Evolutionary conservation across 2,797 vertebrate genomes (phyloP).

Genomic region (Calcarius lapponicus): DNA sequence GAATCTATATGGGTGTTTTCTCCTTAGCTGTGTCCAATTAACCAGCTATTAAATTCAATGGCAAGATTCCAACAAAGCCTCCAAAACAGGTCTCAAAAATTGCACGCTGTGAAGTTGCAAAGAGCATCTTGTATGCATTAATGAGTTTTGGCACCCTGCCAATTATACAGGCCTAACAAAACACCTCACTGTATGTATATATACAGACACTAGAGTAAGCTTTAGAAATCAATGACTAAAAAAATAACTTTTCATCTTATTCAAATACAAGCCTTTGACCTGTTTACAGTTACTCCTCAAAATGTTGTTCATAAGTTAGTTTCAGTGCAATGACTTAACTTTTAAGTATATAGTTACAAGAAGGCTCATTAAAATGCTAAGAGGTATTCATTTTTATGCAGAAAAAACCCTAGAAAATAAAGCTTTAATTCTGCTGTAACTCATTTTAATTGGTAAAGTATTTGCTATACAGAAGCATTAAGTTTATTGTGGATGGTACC

Average conservation of each 20-base stretch:
- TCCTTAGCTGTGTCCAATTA: background rate
- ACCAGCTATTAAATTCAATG: background rate
- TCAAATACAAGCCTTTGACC: conserved; percentile 28
- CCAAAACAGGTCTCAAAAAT: background rate
- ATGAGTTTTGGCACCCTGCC: background rate
- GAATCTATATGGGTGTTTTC: background rate
- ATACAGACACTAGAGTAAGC: conserved; percentile 26
- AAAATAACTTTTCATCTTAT: conserved; percentile 52
- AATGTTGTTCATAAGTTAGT: conserved; percentile 65
- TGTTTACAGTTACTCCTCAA: conserved; percentile 58
- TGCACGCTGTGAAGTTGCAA: background rate
- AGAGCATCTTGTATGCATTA: background rate
- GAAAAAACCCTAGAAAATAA: conserved; percentile 69
- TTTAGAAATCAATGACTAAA: conserved; percentile 53
- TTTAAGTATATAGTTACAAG: conserved; percentile 69
- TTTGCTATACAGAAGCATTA: conserved; percentile 62
- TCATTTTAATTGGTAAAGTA: background rate
- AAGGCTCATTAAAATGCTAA: conserved; percentile 78
- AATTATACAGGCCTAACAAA: conserved; percentile 4
- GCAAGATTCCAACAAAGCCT: background rate
- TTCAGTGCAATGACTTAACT: conserved; percentile 77
- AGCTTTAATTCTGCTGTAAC: conserved; percentile 51
- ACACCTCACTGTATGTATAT: background rate
- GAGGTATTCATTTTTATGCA: conserved; percentile 77
- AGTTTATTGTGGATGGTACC: conserved; percentile 53